These are phyloP conservation scores for Drosophila lacicola DNA, from an alignment of 2,888 invertebrate genomes.

Conservation along the genomic window DNA sequence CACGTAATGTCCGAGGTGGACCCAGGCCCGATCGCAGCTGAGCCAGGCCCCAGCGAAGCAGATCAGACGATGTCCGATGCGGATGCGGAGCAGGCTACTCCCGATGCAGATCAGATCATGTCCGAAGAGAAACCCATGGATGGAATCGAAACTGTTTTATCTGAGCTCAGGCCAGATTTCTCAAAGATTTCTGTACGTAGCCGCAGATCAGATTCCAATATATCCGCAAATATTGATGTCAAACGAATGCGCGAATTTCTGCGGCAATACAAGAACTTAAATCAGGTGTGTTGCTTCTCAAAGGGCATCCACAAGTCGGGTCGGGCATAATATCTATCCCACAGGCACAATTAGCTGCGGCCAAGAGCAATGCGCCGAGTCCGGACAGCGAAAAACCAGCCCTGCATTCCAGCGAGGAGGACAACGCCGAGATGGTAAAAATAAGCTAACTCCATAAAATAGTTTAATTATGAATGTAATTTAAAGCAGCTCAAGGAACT, in stretches of 20 bases:
- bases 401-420: background rate
- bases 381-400: background rate
- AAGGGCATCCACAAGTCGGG: background rate
- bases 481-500: background rate
- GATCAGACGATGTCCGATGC: background rate
- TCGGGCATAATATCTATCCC: background rate
- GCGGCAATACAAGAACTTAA: background rate
- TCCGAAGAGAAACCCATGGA: background rate
- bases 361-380: background rate
- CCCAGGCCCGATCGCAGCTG: too few species aligned
- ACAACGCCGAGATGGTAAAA: background rate
- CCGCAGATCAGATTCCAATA: background rate
- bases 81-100: fast-evolving
- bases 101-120: background rate
- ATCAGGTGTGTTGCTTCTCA: background rate
- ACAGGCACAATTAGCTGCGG: background rate
- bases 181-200: background rate
- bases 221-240: background rate
- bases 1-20: background rate
- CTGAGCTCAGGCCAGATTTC: background rate
- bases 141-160: background rate
- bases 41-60: background rate
- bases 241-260: conserved; percentile 5
- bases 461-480: background rate
- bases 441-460: background rate